Conservation (phyloP, 2,113 vertebrate genomes). For the Puntigrus tetrazona region DNA sequence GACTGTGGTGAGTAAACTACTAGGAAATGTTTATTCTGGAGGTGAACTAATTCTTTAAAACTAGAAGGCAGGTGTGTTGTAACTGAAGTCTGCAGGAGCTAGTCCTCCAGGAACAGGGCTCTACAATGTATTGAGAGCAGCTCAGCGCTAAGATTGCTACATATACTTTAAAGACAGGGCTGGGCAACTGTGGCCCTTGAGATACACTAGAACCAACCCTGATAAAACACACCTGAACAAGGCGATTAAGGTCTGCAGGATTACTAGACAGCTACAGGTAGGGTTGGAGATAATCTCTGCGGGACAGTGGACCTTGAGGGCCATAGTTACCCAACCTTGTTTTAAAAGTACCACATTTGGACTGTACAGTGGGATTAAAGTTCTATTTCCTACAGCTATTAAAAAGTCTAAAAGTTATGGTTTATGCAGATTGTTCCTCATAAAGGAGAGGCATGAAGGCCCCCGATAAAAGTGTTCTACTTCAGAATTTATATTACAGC, state of each 20-base stretch:
- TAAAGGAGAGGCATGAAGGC: slow-evolving; percentile 26
- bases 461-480: not conserved
- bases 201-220: not conserved
- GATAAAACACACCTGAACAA: not conserved
- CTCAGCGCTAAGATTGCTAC: not conserved
- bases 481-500: not conserved
- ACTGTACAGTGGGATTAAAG: not conserved
- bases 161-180: not conserved
- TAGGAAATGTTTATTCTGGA: no score
- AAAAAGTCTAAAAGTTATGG: slow-evolving; percentile 3
- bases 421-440: not conserved
- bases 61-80: not conserved
- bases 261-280: not conserved
- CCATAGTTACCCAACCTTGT: not conserved
- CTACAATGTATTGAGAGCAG: no score
- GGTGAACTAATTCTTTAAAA: no score
- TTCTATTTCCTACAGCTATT: not conserved
- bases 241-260: not conserved
- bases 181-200: not conserved
- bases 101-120: not conserved
- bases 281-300: not conserved
- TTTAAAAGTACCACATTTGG: not conserved
- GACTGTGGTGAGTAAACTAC: no score
- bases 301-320: not conserved
- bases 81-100: not conserved